These are phyloP conservation scores for Octomys mimax DNA, from an alignment of 2,797 vertebrate genomes.

Conservation along the genomic window DNA sequence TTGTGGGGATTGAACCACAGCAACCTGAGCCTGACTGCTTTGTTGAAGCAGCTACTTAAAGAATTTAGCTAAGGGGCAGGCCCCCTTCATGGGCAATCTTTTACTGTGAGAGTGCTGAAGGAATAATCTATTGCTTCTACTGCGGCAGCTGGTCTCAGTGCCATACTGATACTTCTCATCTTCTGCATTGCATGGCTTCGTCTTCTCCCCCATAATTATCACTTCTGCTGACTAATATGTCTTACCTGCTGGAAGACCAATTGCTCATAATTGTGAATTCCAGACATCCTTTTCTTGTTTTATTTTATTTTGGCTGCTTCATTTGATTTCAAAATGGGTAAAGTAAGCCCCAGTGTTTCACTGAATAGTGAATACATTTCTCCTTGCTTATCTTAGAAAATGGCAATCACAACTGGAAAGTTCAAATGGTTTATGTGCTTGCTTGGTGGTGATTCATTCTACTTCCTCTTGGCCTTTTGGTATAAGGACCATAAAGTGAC, in stretches of 20 bases:
- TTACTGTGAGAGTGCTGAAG: not conserved
- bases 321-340: constrained; percentile 14
- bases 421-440: not conserved
- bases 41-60: too few relatives aligned
- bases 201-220: not conserved
- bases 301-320: not conserved
- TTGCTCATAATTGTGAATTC: not conserved
- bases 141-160: not conserved
- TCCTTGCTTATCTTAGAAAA: not conserved
- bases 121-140: not conserved
- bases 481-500: not conserved
- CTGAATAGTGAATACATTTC: not conserved
- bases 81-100: too few relatives aligned
- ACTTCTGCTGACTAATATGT: not conserved
- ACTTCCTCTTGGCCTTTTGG: not conserved
- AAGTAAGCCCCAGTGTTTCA: not conserved
- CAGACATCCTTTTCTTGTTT: not conserved
- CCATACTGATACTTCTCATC: not conserved
- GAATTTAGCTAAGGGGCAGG: too few relatives aligned
- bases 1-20: too few relatives aligned
- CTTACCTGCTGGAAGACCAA: not conserved
- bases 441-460: not conserved
- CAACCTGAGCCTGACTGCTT: too few relatives aligned
- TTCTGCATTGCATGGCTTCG: not conserved
- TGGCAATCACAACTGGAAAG: not conserved